Conservation (phyloP, 23 tunicate species). For the Styela clava region DNA sequence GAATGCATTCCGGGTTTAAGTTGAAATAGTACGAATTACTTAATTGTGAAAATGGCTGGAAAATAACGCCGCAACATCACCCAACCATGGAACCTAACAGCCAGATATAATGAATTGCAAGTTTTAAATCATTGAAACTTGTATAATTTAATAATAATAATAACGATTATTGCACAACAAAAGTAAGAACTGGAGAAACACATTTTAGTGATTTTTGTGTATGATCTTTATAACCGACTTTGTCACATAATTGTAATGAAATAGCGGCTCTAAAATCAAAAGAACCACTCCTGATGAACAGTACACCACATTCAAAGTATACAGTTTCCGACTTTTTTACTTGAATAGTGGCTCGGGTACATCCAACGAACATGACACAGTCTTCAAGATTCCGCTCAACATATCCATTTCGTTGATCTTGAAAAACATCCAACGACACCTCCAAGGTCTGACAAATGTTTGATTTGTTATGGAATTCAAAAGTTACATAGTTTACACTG, state of each 20-base stretch:
- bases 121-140: too few species aligned
- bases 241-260: background rate
- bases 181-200: background rate
- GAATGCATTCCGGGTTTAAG: too few species aligned
- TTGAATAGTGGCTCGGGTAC: background rate
- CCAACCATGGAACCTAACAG: too few species aligned
- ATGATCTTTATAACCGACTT: background rate
- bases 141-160: too few species aligned
- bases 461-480: background rate
- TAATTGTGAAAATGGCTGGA: too few species aligned
- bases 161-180: background rate
- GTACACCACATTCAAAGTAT: constrained; percentile 34
- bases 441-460: constrained; percentile 11
- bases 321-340: constrained; percentile 37
- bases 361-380: constrained; percentile 51
- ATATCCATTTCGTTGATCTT: constrained; percentile 81
- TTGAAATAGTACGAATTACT: too few species aligned
- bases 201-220: background rate
- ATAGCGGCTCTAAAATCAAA: constrained; percentile 40
- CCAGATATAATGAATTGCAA: too few species aligned
- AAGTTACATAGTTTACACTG: background rate
- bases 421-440: constrained; percentile 62
- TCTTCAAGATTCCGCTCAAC: constrained; percentile 79
- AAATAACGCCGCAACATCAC: too few species aligned
- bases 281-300: constrained; percentile 52